Percentiles rank a stretch among this genome's conserved stretches.
Conservation (phyloP, 2,797 vertebrate species). For the Galaxias olidus region DNA sequence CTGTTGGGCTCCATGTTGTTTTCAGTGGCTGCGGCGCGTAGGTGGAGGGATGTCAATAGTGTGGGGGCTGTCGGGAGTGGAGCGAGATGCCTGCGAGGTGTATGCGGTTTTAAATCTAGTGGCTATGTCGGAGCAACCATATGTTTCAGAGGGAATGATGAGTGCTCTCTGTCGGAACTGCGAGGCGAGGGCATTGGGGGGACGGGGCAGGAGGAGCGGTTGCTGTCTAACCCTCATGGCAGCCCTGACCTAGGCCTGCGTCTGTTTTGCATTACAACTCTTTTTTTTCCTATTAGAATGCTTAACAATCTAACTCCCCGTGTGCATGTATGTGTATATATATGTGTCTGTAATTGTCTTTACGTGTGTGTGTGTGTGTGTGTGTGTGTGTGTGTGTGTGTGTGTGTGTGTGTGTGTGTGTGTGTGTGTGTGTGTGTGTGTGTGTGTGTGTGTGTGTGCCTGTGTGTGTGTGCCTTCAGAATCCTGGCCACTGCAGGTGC, state of each 20-base stretch:
- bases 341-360: constrained; percentile 12
- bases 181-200: no score
- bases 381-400: constrained; percentile 16
- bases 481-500: constrained; percentile 95
- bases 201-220: no score
- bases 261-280: no score
- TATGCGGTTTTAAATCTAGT: constrained; percentile 36
- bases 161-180: no score
- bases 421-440: background rate
- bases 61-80: constrained; percentile 66
- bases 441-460: constrained; percentile 19
- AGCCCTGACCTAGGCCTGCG: no score
- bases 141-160: no score
- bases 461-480: constrained; percentile 68
- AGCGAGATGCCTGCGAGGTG: constrained; percentile 66
- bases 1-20: constrained; percentile 35
- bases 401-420: constrained; percentile 6
- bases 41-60: constrained; percentile 62
- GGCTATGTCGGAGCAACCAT: no score
- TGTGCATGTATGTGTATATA: constrained; percentile 18
- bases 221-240: no score
- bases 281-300: no score
- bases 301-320: background rate
- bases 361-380: constrained; percentile 14
- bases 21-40: constrained; percentile 58